Conservation (phyloP, 2,113 vertebrate species). For the Myrmecophaga tridactyla region DNA sequence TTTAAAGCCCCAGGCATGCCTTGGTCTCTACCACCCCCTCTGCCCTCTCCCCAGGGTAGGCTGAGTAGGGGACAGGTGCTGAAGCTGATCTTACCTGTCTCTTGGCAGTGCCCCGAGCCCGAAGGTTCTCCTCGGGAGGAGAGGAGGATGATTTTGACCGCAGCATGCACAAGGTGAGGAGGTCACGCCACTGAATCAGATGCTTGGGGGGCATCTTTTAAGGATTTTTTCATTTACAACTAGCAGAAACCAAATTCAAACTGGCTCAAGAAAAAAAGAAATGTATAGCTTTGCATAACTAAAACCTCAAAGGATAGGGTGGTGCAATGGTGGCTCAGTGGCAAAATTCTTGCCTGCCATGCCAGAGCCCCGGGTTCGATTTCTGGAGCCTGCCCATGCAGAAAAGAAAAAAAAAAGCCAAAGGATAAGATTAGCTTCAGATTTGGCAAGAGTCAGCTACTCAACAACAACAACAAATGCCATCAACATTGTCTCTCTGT, state of each 20-base stretch:
- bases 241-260: neutral
- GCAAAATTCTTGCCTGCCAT: too few relatives aligned
- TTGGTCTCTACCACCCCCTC: neutral
- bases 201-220: neutral
- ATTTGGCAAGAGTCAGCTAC: neutral
- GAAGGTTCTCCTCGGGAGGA: slow-evolving; percentile 89
- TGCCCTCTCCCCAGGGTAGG: neutral
- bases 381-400: too few relatives aligned
- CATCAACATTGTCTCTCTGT: neutral
- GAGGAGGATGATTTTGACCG: slow-evolving; percentile 89
- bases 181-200: neutral
- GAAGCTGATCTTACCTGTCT: slow-evolving; percentile 7
- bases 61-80: rapidly evolving
- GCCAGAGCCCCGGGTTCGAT: too few relatives aligned
- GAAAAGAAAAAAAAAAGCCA: too few relatives aligned
- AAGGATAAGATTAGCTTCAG: neutral
- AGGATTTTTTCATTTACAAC: neutral
- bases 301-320: neutral
- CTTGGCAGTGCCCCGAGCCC: slow-evolving; percentile 84
- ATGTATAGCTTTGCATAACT: neutral
- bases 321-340: too few relatives aligned
- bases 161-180: slow-evolving; percentile 88
- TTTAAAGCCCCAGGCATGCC: neutral
- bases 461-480: neutral
- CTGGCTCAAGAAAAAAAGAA: neutral